These are phyloP conservation scores for Hemicentrotus pulcherrimus DNA, from an alignment of 35 echinoderm and acorn worm species.

Conservation along the genomic window DNA sequence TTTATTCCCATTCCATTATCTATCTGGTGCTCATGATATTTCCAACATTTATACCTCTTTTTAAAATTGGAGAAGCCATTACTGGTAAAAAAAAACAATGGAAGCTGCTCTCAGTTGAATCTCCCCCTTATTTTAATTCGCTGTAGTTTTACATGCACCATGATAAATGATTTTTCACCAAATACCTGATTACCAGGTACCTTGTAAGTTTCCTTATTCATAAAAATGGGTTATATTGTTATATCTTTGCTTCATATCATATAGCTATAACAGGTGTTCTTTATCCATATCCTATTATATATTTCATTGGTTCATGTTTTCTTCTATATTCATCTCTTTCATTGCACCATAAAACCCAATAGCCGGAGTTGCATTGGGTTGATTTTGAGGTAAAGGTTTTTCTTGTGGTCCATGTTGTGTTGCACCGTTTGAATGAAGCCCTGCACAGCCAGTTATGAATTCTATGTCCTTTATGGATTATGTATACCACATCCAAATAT, in stretches of 20 bases:
- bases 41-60: no score
- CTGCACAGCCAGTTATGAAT: neutral
- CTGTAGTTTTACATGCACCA: neutral
- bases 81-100: no score
- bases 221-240: neutral
- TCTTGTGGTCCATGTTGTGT: neutral
- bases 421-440: neutral
- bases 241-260: neutral
- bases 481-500: no score
- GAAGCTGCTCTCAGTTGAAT: neutral
- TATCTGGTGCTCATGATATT: no score
- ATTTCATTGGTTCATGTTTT: slow-evolving; percentile 12
- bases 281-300: neutral
- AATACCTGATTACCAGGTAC: neutral
- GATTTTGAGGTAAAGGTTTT: slow-evolving; percentile 63
- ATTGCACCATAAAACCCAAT: neutral
- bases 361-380: slow-evolving; percentile 74
- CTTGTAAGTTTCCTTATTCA: neutral
- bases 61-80: no score
- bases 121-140: neutral
- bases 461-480: neutral
- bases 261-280: neutral
- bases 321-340: neutral
- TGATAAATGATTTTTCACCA: neutral
- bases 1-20: no score